phyloP scores from a whole-genome alignment of 2,888 invertebrate species.

The Drosophila algonquin region DNA sequence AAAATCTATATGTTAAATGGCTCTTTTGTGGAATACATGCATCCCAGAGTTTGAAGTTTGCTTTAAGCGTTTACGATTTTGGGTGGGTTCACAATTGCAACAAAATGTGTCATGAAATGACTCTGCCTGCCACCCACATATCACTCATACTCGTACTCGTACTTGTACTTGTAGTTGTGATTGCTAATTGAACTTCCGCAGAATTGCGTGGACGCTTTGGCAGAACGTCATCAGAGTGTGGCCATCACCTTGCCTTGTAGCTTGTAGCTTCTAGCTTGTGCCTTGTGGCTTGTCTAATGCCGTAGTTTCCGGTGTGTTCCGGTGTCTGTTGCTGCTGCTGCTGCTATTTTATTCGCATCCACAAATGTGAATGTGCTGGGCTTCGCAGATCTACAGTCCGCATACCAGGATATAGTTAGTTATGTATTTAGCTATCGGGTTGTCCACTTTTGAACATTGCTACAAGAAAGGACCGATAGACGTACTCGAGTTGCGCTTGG shows the following conservation, averaged over 20 bases:
- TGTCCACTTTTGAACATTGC: too few species aligned
- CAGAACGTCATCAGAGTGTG: conserved; percentile 25
- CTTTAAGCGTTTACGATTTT: not conserved
- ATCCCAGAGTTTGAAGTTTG: conserved; percentile 10
- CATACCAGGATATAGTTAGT: not conserved
- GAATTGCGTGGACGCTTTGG: conserved; percentile 35
- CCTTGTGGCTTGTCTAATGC: conserved; percentile 12
- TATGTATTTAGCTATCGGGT: not conserved
- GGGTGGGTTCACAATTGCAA: not conserved
- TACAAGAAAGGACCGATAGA: too few species aligned
- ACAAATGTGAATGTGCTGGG: not conserved
- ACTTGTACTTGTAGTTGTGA: not conserved
- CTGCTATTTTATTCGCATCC: not conserved
- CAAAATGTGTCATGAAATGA: not conserved
- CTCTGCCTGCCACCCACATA: conserved; percentile 16
- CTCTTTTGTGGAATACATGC: conserved; percentile 31
- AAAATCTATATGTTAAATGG: conserved; percentile 39
- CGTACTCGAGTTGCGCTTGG: conserved; percentile 30
- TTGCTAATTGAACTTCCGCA: conserved; percentile 59
- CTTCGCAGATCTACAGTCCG: not conserved
- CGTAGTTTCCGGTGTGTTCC: conserved; percentile 32
- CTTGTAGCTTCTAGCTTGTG: not conserved
- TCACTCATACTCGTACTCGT: not conserved
- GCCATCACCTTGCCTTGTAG: conserved; percentile 40
- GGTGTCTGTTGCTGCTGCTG: conserved; percentile 28